These are phyloP conservation scores for Tapera naevia DNA, from an alignment of 2,797 vertebrate genomes.

Conservation along the genomic window DNA sequence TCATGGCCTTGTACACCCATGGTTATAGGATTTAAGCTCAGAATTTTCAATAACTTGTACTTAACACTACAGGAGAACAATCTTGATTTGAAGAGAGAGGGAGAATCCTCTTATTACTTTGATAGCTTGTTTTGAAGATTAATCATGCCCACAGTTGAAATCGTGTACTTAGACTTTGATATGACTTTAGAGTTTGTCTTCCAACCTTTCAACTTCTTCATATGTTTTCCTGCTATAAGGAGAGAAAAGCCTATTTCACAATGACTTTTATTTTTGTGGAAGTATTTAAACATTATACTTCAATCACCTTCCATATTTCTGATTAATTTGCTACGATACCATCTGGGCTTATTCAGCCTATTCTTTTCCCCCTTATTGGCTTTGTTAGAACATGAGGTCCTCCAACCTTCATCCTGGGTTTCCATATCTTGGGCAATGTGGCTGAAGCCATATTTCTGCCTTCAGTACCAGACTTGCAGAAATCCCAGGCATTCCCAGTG, in stretches of 20 bases:
- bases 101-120: neutral
- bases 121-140: neutral
- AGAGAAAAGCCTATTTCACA: neutral
- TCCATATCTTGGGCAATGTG: fast-evolving
- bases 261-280: neutral
- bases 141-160: neutral
- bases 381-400: neutral
- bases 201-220: neutral
- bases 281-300: neutral
- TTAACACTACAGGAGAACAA: neutral
- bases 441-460: neutral
- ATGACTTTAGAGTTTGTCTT: neutral
- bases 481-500: neutral
- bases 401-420: neutral
- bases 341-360: neutral
- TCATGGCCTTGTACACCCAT: neutral
- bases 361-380: neutral
- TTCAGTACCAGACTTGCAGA: neutral
- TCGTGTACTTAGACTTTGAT: neutral
- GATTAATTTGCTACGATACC: neutral
- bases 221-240: neutral
- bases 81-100: neutral
- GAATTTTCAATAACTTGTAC: neutral
- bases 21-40: neutral
- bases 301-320: neutral